Conservation (phyloP, 2,113 vertebrate species). For the Riparia riparia region DNA sequence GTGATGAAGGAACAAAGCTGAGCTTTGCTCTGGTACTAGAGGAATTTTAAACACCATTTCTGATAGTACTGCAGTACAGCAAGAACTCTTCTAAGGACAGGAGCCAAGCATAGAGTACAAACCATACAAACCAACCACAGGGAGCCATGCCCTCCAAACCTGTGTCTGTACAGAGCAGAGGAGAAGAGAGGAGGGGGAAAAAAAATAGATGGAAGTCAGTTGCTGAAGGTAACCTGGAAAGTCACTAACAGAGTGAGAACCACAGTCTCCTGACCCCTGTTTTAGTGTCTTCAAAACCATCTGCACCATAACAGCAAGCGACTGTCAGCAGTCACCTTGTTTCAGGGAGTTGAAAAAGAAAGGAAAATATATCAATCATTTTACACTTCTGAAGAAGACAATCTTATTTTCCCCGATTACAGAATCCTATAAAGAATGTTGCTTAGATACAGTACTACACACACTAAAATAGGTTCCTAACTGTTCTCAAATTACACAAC, state of each 20-base stretch:
- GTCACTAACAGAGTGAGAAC: not conserved
- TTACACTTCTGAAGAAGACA: not conserved
- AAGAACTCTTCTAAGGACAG: not conserved
- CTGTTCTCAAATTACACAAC: not conserved
- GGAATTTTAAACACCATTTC: not conserved
- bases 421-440: not conserved
- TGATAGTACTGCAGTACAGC: not conserved
- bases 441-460: conserved; percentile 11
- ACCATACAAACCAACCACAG: not conserved
- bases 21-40: not conserved
- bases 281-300: not conserved
- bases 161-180: not conserved
- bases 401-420: not conserved
- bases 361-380: not conserved
- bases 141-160: conserved; percentile 7
- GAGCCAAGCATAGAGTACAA: not conserved
- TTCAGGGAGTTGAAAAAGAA: not conserved
- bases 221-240: not conserved
- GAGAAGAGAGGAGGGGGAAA: not conserved
- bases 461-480: not conserved
- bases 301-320: not conserved
- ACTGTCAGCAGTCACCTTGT: not conserved
- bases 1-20: not conserved
- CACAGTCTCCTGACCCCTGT: not conserved
- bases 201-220: not conserved